These are phyloP conservation scores for Bibio marci DNA, from an alignment of 2,888 invertebrate species.

Conservation along the genomic window DNA sequence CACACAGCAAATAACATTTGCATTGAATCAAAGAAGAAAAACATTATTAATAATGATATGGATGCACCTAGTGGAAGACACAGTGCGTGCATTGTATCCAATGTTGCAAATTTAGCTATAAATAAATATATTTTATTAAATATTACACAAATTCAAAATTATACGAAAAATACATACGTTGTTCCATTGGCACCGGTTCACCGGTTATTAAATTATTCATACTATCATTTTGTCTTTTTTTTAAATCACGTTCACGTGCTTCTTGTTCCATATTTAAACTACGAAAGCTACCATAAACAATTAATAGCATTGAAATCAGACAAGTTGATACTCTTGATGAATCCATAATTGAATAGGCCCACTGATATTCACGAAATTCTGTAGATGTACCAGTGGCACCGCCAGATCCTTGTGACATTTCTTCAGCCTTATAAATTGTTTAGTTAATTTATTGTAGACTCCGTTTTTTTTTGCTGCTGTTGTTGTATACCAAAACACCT, in stretches of 20 bases:
- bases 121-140: background rate
- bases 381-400: constrained; percentile 7
- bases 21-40: constrained; percentile 98
- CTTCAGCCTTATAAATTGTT: background rate
- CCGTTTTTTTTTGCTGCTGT: too few relatives aligned
- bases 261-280: constrained; percentile 93
- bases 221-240: constrained; percentile 48
- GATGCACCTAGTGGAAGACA: constrained; percentile 93
- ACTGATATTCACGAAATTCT: constrained; percentile 48
- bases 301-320: constrained; percentile 89
- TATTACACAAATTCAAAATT: background rate
- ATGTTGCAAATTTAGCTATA: constrained; percentile 62
- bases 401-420: constrained; percentile 8
- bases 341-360: constrained; percentile 95
- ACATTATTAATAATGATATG: constrained; percentile 90
- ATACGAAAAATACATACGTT: constrained; percentile 26
- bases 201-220: constrained; percentile 28
- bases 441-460: too few relatives aligned
- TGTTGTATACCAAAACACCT: too few relatives aligned
- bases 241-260: constrained; percentile 66
- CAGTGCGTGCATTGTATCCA: constrained; percentile 93
- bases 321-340: constrained; percentile 94
- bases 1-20: constrained; percentile 91
- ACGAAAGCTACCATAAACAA: constrained; percentile 94
- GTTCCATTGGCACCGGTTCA: constrained; percentile 29